Evolutionary conservation across 2,797 vertebrate species (phyloP).

Genomic region (Chelon auratus): DNA sequence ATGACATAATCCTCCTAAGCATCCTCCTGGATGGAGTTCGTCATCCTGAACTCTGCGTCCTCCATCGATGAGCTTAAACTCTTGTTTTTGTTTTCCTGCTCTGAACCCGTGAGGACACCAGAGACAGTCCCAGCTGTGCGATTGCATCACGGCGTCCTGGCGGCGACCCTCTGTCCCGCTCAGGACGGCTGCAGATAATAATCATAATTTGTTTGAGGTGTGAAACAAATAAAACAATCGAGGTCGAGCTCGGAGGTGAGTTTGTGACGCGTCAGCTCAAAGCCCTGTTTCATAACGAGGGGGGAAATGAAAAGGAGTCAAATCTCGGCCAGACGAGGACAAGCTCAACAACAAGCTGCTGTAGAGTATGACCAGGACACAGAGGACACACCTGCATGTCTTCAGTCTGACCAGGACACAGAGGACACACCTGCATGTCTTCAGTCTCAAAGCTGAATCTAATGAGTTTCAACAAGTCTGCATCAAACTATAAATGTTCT

Average conservation of each 20-base stretch:
- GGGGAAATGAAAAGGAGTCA: too few species aligned
- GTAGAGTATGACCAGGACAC: too few species aligned
- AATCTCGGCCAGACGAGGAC: too few species aligned
- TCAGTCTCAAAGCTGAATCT: too few species aligned
- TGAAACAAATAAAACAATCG: constrained; percentile 36
- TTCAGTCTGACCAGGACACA: too few species aligned
- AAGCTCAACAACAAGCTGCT: too few species aligned
- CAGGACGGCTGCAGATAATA: constrained; percentile 18
- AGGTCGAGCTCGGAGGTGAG: constrained; percentile 32
- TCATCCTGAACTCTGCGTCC: not conserved
- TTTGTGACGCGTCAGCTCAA: not conserved
- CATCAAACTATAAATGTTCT: too few species aligned
- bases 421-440: too few species aligned
- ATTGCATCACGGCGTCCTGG: constrained; percentile 38
- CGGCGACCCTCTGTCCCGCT: not conserved
- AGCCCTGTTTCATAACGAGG: constrained; percentile 12
- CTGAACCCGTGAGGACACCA: constrained; percentile 17
- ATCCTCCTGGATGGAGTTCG: too few species aligned
- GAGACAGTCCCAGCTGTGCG: not conserved
- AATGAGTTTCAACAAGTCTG: too few species aligned
- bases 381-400: too few species aligned
- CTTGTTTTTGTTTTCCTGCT: not conserved
- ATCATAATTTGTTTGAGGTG: constrained; percentile 31
- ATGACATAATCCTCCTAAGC: too few species aligned
- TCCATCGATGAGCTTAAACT: constrained; percentile 16